phyloP scores from a whole-genome alignment of 2,888 invertebrate species.

The Gari tellinella region DNA sequence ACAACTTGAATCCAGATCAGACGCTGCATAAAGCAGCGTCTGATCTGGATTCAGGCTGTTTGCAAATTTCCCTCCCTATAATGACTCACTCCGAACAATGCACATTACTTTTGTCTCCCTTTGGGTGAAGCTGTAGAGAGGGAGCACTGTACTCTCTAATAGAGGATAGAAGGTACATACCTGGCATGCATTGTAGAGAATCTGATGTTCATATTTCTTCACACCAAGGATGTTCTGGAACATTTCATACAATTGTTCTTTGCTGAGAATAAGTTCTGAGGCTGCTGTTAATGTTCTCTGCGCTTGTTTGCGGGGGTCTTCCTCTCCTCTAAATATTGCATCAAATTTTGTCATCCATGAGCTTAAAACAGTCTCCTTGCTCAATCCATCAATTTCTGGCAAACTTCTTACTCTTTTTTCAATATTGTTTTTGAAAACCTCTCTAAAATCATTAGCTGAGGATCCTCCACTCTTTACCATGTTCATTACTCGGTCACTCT shows the following conservation, averaged over 20 bases:
- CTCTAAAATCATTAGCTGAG: constrained; percentile 99
- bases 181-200: constrained; percentile 98
- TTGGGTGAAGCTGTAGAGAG: too few species aligned
- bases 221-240: constrained; percentile 99
- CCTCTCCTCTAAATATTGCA: constrained; percentile 92
- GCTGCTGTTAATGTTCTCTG: constrained; percentile 87
- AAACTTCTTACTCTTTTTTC: constrained; percentile 98
- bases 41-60: too few species aligned
- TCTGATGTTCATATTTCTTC: constrained; percentile 99
- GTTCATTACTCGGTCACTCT: constrained; percentile 97
- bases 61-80: too few species aligned
- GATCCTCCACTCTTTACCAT: constrained; percentile 99
- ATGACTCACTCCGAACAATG: too few species aligned
- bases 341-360: constrained; percentile 99
- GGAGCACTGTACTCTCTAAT: not conserved
- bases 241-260: constrained; percentile 99
- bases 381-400: constrained; percentile 99
- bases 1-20: too few species aligned
- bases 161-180: constrained; percentile 85
- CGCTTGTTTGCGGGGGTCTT: constrained; percentile 84
- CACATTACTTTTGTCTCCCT: too few species aligned
- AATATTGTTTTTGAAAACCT: constrained; percentile 98
- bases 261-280: constrained; percentile 95
- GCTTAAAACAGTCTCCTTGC: constrained; percentile 99
- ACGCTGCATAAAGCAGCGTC: too few species aligned